These are phyloP conservation scores for Chironomus tepperi DNA, from an alignment of 1,140 invertebrate species.

Conservation along the genomic window DNA sequence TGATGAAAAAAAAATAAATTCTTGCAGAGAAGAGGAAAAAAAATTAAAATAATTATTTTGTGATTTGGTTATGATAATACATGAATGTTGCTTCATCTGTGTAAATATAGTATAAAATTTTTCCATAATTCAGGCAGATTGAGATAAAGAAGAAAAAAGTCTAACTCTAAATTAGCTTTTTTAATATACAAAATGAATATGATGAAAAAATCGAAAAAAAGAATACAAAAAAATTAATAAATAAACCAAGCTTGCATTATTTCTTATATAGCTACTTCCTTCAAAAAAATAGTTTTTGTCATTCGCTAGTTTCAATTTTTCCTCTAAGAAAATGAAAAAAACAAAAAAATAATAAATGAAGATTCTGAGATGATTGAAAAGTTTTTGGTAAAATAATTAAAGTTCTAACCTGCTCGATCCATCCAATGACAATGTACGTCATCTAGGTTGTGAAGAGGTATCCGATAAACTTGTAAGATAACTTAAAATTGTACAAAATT, in stretches of 20 bases:
- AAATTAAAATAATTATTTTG: background rate
- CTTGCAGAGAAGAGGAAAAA: background rate
- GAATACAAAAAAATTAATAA: background rate
- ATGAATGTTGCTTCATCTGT: slow-evolving; percentile 18
- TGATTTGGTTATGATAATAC: slow-evolving; percentile 20
- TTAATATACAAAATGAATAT: background rate
- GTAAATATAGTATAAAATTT: slow-evolving; percentile 14
- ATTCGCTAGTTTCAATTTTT: slow-evolving; percentile 8
- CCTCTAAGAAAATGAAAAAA: background rate
- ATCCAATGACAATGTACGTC: too few species aligned
- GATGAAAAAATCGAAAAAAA: too few species aligned
- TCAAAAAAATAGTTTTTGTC: slow-evolving; percentile 10
- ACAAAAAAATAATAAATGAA: background rate
- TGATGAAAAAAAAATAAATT: background rate
- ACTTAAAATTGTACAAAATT: too few species aligned
- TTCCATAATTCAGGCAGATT: slow-evolving; percentile 12
- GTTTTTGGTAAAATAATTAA: too few species aligned
- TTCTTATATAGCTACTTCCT: slow-evolving; percentile 1
- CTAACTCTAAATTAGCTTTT: slow-evolving; percentile 17
- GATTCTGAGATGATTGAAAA: too few species aligned
- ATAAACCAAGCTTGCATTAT: slow-evolving; percentile 13
- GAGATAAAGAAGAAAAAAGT: background rate
- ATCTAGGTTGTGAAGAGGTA: too few species aligned
- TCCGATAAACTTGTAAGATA: too few species aligned
- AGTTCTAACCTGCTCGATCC: too few species aligned